phyloP scores from a whole-genome alignment of 2,888 invertebrate species.

The Rhyacophila evoluta region DNA sequence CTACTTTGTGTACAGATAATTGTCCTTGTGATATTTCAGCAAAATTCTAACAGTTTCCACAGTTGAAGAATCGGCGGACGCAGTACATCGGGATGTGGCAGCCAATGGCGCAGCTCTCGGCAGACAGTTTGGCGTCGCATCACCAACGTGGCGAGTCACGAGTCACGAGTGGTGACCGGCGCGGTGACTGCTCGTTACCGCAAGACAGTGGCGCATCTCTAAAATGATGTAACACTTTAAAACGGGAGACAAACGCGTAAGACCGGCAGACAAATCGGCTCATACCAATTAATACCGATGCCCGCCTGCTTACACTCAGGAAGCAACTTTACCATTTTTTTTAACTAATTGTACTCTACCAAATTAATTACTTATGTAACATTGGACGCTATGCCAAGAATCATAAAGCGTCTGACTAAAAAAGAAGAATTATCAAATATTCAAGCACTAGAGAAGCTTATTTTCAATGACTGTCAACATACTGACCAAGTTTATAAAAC shows the following conservation, averaged over 20 bases:
- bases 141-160: not conserved
- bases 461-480: no score
- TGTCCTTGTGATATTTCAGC: no score
- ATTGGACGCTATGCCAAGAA: no score
- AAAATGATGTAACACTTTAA: not conserved
- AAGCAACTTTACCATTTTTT: no score
- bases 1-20: no score
- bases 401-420: no score
- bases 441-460: no score
- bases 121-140: constrained; percentile 40
- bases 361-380: no score
- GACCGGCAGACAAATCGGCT: not conserved
- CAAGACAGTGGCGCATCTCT: not conserved
- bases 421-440: no score
- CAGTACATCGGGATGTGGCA: not conserved
- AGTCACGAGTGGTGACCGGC: no score
- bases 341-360: no score
- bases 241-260: not conserved
- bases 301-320: not conserved
- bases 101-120: not conserved
- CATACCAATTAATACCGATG: not conserved
- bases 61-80: not conserved
- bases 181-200: not conserved
- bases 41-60: not conserved
- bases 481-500: no score